Base-by-base conservation (phyloP, 2,797 vertebrate species). In the Thalassophryne amazonica region DNA sequence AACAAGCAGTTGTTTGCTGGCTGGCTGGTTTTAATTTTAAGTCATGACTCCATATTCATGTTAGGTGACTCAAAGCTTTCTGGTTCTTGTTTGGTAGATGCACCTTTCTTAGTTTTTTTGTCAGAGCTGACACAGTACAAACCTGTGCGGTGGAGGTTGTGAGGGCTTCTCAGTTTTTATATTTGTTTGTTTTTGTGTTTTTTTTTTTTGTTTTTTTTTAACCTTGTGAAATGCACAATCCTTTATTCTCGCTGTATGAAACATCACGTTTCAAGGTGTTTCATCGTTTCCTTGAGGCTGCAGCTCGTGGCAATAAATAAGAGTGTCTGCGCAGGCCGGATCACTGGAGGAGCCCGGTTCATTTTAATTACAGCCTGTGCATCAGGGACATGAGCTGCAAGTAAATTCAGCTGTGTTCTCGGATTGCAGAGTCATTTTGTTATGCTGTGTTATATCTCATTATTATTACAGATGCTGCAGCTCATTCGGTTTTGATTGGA, bases 341-440 rank as follows among this genome's bases (percentile, higher is more conserved):
- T 24, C 18, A 45, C 14, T 10, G 12, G 20, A 14, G 17, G 7
- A 32, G 8, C 15, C 11, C 11, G 4, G 8, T 13, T 31, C 19
- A n/a, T n/a, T n/a, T n/a, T n/a, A n/a, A n/a, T n/a, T n/a, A 17
- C 3, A 13, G n/a, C 25, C 19, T 24, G n/a, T 32, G 31, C 30
- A 32, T 51, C 8, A 43, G 47, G 47, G 19, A n/a, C 30, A 33
- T n/a, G 2, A 56, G 24, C 37, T 49, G 23, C 55, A 68, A 54
- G 59, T 59, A 37, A 50, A 41, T 28, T 1, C 8, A 52, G 5
- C 16, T 41, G 43, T 17, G 18, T 23, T 39, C 2, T 14, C 35
- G 25, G 18, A 18, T 19, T 30, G 7, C 14, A 13, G 24, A 23
- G 16, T 20, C 29, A 12, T 23, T 46, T 39, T 27, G 36, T 30